Base-by-base conservation (phyloP, 2,888 invertebrate genomes). In the Dasypolia templi region DNA sequence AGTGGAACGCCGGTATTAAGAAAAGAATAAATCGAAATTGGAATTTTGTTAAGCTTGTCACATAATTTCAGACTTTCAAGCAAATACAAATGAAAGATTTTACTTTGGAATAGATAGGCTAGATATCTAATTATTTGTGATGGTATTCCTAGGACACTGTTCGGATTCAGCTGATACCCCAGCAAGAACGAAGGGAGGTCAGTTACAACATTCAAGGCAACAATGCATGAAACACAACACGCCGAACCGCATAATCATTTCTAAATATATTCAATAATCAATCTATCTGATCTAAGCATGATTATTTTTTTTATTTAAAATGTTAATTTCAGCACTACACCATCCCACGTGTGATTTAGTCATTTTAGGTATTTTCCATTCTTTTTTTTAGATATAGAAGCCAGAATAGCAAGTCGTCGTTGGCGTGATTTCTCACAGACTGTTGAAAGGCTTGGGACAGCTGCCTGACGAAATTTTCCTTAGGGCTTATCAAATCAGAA, bases 111-210 rank as follows among this genome's bases (percentile, higher is more conserved):
- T 62, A 42, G 29, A 29, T 32, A 56, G 17, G 19, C 26, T 65
- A 9, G 1, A 59, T 58, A 42, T 51, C 63, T 83, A 74, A 81
- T 67, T 26, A 53, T 17, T 67, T 81, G n/a, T 75, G 63, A 79
- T 75, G 79, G 81, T 93, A 83, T 93, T 91, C 87, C 71, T 95
- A 96, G 95, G 95, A 92, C 93, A 79, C 89, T 94, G 81, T 94
- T 95, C 82, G 95, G 95, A 91, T 86, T 89, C 83, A 93, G 94
- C 92, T 95, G 95, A 95, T 91, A 89, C 86, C 67, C 84, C 83
- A 83, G 77, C 76, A 81, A 81, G 89, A 94, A 92, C 63, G 39
- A 64, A 26, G 79, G 77, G 82, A 86, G 81, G 87, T 88, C 82
- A 86, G 88, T 86, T 74, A 75, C 53, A 59, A 75, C 61, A 22